phyloP scores from a whole-genome alignment of 2,113 vertebrate species.

The Pomatostomus ruficeps region DNA sequence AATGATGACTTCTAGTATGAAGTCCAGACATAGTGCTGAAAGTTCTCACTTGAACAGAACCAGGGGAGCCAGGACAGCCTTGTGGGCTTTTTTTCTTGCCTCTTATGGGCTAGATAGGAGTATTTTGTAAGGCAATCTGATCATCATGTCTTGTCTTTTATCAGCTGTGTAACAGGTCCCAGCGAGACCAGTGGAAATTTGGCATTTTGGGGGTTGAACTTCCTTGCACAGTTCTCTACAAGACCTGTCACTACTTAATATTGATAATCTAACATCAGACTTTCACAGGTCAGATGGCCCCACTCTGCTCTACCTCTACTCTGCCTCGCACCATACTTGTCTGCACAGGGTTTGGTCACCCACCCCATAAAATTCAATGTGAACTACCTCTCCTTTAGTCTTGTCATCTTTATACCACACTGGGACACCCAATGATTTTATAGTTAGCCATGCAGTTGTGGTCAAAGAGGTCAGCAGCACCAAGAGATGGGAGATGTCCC shows the following conservation, averaged over 20 bases:
- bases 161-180: neutral
- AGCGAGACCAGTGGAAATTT: neutral
- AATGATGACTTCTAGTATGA: neutral
- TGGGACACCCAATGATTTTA: neutral
- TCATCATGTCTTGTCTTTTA: neutral
- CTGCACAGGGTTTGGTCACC: neutral
- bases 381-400: neutral
- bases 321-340: too few relatives aligned
- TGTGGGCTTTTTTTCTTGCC: neutral
- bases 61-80: neutral
- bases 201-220: neutral
- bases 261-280: neutral
- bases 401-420: neutral
- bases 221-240: neutral
- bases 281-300: neutral
- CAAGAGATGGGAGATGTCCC: neutral
- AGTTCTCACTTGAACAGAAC: neutral
- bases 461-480: neutral
- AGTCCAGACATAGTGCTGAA: neutral
- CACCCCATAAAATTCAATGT: neutral
- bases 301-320: neutral
- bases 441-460: neutral
- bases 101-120: neutral
- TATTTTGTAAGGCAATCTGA: neutral
- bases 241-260: neutral